Evolutionary conservation across 2,888 invertebrate species (phyloP).

Genomic region (Oxycera nigricornis): DNA sequence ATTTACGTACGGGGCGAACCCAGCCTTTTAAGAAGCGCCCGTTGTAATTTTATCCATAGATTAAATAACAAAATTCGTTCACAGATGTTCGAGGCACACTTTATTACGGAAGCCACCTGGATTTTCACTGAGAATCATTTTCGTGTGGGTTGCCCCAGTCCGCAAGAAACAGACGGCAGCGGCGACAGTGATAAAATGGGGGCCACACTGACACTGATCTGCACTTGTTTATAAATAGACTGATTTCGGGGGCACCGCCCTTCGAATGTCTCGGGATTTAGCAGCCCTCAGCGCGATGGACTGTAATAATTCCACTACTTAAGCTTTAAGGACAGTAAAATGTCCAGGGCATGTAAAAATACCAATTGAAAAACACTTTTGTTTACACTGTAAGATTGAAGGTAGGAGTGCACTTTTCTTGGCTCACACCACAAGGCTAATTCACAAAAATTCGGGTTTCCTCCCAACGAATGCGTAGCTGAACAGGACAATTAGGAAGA

Average conservation of each 20-base stretch:
- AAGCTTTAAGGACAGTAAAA: neutral
- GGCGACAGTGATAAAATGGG: slow-evolving; percentile 26
- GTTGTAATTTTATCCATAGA: neutral
- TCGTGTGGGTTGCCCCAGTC: slow-evolving; percentile 27
- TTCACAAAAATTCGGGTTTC: neutral
- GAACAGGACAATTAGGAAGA: too few species aligned
- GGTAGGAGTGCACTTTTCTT: neutral
- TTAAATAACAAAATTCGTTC: neutral
- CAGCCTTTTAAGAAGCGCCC: neutral
- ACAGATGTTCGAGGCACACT: slow-evolving; percentile 11
- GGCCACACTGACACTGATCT: neutral
- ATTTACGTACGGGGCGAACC: slow-evolving; percentile 13
- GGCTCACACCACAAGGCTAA: neutral
- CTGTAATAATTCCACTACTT: neutral
- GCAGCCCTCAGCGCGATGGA: neutral
- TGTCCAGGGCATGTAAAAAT: neutral
- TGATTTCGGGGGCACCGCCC: slow-evolving; percentile 31
- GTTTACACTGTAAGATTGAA: slow-evolving; percentile 14
- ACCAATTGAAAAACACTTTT: neutral
- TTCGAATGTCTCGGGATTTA: neutral
- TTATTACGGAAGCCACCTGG: slow-evolving; percentile 19
- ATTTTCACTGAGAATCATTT: slow-evolving; percentile 10
- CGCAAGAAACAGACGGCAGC: neutral
- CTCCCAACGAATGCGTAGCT: neutral
- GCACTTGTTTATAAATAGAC: slow-evolving; percentile 39